Evolutionary conservation across 2,888 invertebrate species (phyloP), one percentile per base, ranked within the genome.

Genomic region (Ganaspis brasiliensis): DNA sequence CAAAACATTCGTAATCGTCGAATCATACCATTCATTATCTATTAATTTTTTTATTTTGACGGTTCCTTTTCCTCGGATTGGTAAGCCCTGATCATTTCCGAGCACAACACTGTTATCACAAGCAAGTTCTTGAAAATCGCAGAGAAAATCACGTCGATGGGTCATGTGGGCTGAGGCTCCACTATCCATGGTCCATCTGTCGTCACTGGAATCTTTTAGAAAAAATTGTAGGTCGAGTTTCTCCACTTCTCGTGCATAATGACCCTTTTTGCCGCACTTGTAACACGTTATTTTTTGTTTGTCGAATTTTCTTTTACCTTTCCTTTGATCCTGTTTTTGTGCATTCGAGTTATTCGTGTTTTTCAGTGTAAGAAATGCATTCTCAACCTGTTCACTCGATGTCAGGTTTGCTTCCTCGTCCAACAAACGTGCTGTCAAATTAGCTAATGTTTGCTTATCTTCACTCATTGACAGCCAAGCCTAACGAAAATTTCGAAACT

Each of bases 151-250:
- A 21, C 55, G 72, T 31, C 61, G 67, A 56, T 75, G 63, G 45
- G 76, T 74, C 79, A 82, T 82, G 57, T 79, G 80, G 24, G 73
- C 74, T 35, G 77, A 77, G n/a, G 80, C 78, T 19, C 80, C 80
- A 71, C 82, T 81, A 21, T 78, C 81, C 74, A 77, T 75, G 24
- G 75, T 76, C 79, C 79, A 81, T 16, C 10, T 24, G 55, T 79
- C 79, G 35, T 72, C 59, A 0, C 1, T 4, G 10, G 31, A 59
- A 31, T 1, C 3, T 2, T 26, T 2, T 31, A 31, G 14, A 24
- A n/a, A 21, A 16, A 9, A 14, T 31, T 31, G 26, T 14, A 5
- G 26, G 1, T 31, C 16, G 1, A n/a, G 12, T 59, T 31, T n/a
- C 4, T 26, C 1, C n/a, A 6, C n/a, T 31, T 59, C 31, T 6